Evolutionary conservation across 2,888 invertebrate genomes (phyloP), one percentile per base, ranked within the genome.

Genomic region (Mesoligia furuncula): DNA sequence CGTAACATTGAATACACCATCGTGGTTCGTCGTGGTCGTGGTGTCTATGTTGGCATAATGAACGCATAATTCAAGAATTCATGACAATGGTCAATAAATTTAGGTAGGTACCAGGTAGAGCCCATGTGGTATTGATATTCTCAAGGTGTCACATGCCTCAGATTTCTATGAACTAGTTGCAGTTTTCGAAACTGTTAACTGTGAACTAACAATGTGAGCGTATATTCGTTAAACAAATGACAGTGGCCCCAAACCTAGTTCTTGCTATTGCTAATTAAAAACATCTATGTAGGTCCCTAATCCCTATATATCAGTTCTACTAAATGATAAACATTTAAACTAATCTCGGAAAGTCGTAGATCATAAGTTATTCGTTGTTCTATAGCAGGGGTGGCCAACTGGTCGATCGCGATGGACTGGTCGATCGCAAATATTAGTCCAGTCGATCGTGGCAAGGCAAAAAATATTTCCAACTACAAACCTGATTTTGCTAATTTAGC

Each of bases 141-240:
- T 62, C 27, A 48, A 75, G 8, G 85, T 69, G 73, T 42, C 54
- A 65, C 68, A 61, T 31, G 54, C 31, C n/a, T 61, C 48, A 42
- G 68, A 81, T 83, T 85, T 83, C 85, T 83, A 80, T 54, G 59
- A 20, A 59, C 67, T 71, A 69, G 71, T 81, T 81, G 31, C 31
- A 67, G 48, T 78, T 78, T 70, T 72, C 42, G 59, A 84, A 73
- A 65, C 31, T 24, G n/a, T n/a, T 45, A 54, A 54, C 45, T 48
- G 27, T 42, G 45, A 31, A 62, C 36, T 39, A 67, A 48, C 39
- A 68, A 57, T 27, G 24, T 36, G 36, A 11, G 17, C 9, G n/a
- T 48, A 13, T 77, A 31, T 76, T 51, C n/a, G 9, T 69, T 27
- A 77, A 69, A 69, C 62, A 64, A 79, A 62, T 36, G 42, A 62